A percentile compares a stretch with the other conserved stretches of the same genome.
phyloP scores from a whole-genome alignment of 2,113 vertebrate genomes.

The Melanocharis versteri region DNA sequence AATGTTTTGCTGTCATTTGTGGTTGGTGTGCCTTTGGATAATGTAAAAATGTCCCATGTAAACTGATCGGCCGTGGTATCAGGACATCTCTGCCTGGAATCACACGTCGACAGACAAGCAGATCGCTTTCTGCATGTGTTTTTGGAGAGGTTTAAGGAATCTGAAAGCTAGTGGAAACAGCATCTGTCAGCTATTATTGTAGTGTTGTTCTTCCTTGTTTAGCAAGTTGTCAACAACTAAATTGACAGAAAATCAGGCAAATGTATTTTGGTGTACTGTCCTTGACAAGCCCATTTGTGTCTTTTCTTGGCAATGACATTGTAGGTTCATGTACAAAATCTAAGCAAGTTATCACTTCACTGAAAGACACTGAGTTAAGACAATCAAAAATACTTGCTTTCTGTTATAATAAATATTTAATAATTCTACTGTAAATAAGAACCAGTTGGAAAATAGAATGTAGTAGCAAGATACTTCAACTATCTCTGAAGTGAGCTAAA shows the following conservation, averaged over 20 bases:
- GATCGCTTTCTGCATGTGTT: background rate
- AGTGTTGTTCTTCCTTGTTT: constrained; percentile 29
- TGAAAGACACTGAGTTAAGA: background rate
- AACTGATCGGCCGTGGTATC: background rate
- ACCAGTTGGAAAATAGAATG: background rate
- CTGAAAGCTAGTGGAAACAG: constrained; percentile 16
- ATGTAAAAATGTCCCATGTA: background rate
- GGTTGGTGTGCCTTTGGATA: background rate
- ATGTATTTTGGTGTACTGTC: background rate
- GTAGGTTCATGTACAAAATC: background rate
- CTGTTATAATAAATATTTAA: constrained; percentile 19
- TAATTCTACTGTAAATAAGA: constrained; percentile 20
- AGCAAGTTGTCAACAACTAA: constrained; percentile 49
- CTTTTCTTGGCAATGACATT: background rate
- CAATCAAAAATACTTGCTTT: background rate
- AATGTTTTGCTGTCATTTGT: background rate
- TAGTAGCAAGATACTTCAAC: background rate
- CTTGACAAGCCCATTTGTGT: background rate
- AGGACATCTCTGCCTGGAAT: background rate
- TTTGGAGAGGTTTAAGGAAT: constrained; percentile 1
- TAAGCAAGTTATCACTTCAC: background rate
- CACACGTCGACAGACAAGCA: background rate
- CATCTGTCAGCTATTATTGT: constrained; percentile 62
- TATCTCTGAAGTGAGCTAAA: constrained; percentile 3
- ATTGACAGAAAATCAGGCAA: constrained; percentile 37